phyloP scores from a whole-genome alignment of 2,113 vertebrate species.

The Polypterus bichir region DNA sequence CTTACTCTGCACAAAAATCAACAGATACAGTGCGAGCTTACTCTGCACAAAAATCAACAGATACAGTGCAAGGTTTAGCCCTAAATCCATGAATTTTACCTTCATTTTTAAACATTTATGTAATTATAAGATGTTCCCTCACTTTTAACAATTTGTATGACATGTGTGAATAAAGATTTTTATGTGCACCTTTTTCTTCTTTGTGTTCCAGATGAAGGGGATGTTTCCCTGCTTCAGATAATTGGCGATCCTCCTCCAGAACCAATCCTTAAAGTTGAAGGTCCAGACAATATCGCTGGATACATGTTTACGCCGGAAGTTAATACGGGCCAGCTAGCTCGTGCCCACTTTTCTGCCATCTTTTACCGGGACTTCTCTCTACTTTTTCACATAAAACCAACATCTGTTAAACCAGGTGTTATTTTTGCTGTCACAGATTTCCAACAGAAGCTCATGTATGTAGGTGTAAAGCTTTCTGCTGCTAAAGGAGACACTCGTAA shows the following conservation, averaged over 20 bases:
- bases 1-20: too few relatives aligned
- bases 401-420: constrained; percentile 45
- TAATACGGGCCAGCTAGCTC: constrained; percentile 69
- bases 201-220: constrained; percentile 45
- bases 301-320: constrained; percentile 60
- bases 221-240: constrained; percentile 71
- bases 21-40: too few relatives aligned
- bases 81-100: too few relatives aligned
- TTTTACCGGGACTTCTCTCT: constrained; percentile 80
- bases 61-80: too few relatives aligned
- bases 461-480: constrained; percentile 71
- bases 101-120: too few relatives aligned
- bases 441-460: constrained; percentile 54
- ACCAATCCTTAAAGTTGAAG: constrained; percentile 49
- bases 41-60: too few relatives aligned
- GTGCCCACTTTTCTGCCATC: constrained; percentile 57
- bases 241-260: constrained; percentile 66
- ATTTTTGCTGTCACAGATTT: constrained; percentile 75
- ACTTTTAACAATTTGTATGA: too few relatives aligned
- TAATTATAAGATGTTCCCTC: too few relatives aligned
- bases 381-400: constrained; percentile 67
- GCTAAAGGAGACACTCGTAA: constrained; percentile 45
- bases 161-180: background rate
- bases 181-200: constrained; percentile 15
- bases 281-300: constrained; percentile 46